Base-by-base conservation (phyloP, 2,113 vertebrate species). In the Gulo gulo region DNA sequence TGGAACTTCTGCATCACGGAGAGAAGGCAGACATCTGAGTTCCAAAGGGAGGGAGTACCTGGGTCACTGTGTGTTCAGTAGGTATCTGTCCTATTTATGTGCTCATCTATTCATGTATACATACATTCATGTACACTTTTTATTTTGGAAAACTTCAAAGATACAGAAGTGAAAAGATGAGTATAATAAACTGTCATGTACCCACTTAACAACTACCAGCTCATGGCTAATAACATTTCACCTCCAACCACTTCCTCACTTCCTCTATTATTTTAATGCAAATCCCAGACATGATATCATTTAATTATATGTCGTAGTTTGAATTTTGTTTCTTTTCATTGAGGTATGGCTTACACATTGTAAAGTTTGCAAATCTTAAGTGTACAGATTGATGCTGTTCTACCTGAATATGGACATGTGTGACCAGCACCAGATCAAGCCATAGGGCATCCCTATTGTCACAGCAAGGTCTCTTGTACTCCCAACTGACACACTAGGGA, bases 231-330 rank as follows among this genome's bases (percentile, higher is more conserved):
- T 57, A 81, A 80, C 47, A 45, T 83, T 71, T 59, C 52, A 23
- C 87, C 34, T 93, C 47, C 69, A 34, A 52, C 85, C 71, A 61
- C 78, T 88, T 92, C 42, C 88, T 94, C 61, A 83, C 59, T 94
- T 91, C 86, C 67, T 91, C 2, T 65, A 39, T 83, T 83, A 94
- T 93, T 91, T 96, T 86, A 76, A 71, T 90, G 88, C 85, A 79
- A 97, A 90, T 90, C 65, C 67, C 80, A 97, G 87, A 94, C 45
- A 50, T 91, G 42, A 69, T 84, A 81, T 95, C 78, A 96, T 86
- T 90, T 95, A 95, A 94, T 96, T 95, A 88, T n/a, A 84, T 81
- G 55, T 47, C 26, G 13, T 55, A 52, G 65, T 74, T 91, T 45
- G 39, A 21, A 76, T 4, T 79, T 47, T 82, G 67, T 73, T 82